Evolutionary conservation across 1,140 invertebrate species (phyloP).

Genomic region (Cephus cinctus): DNA sequence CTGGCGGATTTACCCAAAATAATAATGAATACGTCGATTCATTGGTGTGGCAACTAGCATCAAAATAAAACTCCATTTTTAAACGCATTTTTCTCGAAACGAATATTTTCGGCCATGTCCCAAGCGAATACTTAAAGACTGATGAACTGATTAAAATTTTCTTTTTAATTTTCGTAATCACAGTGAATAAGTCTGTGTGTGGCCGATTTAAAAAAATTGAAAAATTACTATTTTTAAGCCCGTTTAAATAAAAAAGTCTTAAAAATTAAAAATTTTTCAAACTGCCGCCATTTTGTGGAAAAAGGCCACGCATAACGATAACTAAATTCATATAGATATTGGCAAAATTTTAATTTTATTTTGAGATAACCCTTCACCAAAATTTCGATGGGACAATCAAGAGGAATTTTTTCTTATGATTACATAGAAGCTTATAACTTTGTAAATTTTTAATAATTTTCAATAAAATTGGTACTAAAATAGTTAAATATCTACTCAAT

Average conservation of each 20-base stretch:
- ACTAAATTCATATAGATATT: too few species aligned
- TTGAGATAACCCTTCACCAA: too few species aligned
- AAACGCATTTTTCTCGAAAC: background rate
- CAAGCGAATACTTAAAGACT: background rate
- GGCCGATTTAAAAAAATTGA: background rate
- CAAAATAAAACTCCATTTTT: background rate
- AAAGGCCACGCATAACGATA: background rate
- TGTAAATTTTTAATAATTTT: background rate
- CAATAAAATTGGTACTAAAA: background rate
- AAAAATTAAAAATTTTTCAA: too few species aligned
- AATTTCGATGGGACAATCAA: background rate
- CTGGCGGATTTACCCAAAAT: too few species aligned
- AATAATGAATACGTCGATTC: background rate
- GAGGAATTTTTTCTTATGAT: background rate
- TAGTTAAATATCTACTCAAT: too few species aligned
- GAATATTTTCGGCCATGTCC: background rate
- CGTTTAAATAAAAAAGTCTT: background rate
- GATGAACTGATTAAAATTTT: background rate
- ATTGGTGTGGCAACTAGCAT: background rate
- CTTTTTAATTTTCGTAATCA: background rate
- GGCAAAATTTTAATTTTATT: too few species aligned
- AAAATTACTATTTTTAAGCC: background rate
- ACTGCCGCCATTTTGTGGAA: background rate
- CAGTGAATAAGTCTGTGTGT: too few species aligned
- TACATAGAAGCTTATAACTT: too few species aligned